Conservation (phyloP, 37 sponge, comb jelly and placozoan species). For the Amphimedon queenslandica region DNA sequence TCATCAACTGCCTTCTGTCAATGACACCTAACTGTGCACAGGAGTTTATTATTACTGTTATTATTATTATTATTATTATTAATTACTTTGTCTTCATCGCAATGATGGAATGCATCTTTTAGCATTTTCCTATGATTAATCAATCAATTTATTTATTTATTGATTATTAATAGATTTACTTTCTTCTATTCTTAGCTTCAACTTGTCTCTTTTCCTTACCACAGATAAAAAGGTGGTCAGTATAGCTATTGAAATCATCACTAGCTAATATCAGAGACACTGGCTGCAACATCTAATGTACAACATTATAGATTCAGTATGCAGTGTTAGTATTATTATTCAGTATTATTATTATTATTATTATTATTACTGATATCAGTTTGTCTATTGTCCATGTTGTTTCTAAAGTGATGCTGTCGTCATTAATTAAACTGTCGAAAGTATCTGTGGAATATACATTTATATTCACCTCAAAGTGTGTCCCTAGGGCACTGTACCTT, state of each 20-base stretch:
- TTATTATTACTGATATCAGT: too few species aligned
- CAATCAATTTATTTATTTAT: too few species aligned
- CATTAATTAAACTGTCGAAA: too few species aligned
- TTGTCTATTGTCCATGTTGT: too few species aligned
- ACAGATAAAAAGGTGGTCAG: slow-evolving; percentile 22
- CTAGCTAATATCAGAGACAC: not conserved
- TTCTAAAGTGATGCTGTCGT: too few species aligned
- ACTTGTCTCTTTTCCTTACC: slow-evolving; percentile 5
- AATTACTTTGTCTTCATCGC: slow-evolving; percentile 35
- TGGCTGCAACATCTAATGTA: not conserved
- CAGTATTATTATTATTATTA: too few species aligned
- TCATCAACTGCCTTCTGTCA: not conserved
- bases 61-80: not conserved
- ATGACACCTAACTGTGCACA: not conserved
- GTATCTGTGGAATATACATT: too few species aligned
- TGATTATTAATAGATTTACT: too few species aligned
- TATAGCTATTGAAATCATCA: slow-evolving; percentile 16
- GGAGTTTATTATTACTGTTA: not conserved
- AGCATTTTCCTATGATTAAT: slow-evolving; percentile 29
- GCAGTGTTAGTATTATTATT: too few species aligned
- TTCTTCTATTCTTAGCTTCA: slow-evolving; percentile 10
- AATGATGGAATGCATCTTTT: slow-evolving; percentile 33
- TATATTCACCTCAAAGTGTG: too few species aligned
- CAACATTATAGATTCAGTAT: too few species aligned
- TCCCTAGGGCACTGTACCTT: too few species aligned